phyloP scores from a whole-genome alignment of 2,888 invertebrate species.

The Tenthredo scrophulariae region DNA sequence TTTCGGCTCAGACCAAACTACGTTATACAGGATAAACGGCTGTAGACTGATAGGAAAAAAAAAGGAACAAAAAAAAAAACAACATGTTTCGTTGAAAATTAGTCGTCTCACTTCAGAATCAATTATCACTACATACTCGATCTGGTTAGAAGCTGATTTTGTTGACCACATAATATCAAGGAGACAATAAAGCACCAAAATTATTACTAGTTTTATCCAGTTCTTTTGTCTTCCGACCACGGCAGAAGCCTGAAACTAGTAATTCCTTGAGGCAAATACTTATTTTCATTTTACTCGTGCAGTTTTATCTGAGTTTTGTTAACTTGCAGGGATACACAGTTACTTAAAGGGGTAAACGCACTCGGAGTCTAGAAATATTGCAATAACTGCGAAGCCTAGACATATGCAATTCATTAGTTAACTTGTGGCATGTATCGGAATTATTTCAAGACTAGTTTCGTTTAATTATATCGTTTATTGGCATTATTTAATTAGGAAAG shows the following conservation, averaged over 20 bases:
- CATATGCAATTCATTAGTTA: too few species aligned
- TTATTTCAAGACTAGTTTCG: too few species aligned
- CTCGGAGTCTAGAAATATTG: too few species aligned
- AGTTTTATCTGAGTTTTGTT: background rate
- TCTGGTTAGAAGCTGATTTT: conserved; percentile 3
- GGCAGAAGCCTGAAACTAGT: background rate
- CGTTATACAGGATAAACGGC: background rate
- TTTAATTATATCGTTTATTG: too few species aligned
- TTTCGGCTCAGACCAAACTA: background rate
- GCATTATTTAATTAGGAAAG: background rate
- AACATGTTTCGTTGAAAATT: background rate
- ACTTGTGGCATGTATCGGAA: too few species aligned
- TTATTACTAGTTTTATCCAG: background rate
- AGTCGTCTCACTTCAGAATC: background rate
- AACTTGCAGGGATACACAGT: background rate
- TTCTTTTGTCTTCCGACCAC: background rate
- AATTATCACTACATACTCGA: background rate
- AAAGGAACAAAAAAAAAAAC: background rate
- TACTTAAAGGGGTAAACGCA: background rate
- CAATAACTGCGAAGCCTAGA: too few species aligned
- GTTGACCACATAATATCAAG: background rate
- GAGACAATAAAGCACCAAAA: background rate
- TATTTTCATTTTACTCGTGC: background rate
- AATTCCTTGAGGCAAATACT: background rate
- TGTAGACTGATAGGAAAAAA: background rate